phyloP scores from a whole-genome alignment of 2,888 invertebrate species.

The Scaptomyza caliginosa region DNA sequence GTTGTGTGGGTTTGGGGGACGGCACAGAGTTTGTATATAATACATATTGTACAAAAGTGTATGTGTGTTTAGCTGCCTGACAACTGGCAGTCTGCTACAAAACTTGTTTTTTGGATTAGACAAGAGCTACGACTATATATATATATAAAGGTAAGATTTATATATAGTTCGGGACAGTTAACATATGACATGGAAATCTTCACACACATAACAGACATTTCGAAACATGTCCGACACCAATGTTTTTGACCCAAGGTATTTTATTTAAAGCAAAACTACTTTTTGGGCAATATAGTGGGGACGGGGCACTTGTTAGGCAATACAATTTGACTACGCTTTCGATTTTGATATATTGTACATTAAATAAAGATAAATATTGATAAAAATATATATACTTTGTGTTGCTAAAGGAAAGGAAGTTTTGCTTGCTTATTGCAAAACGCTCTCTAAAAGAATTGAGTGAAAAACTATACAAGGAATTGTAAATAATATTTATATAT shows the following conservation, averaged over 20 bases:
- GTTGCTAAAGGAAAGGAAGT: constrained; percentile 31
- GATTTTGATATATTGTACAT: constrained; percentile 44
- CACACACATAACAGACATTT: constrained; percentile 52
- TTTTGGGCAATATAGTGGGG: constrained; percentile 42
- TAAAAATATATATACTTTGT: constrained; percentile 75
- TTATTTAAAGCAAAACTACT: constrained; percentile 50
- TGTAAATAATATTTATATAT: constrained; percentile 8
- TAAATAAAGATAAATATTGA: constrained; percentile 45
- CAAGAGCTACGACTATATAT: constrained; percentile 60
- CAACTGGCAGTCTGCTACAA: constrained; percentile 49
- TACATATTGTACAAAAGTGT: constrained; percentile 28
- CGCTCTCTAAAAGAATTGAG: constrained; percentile 36
- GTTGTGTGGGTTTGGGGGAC: constrained; percentile 21
- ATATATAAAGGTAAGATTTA: constrained; percentile 31
- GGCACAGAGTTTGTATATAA: constrained; percentile 25
- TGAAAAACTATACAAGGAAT: constrained; percentile 55
- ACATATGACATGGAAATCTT: constrained; percentile 29
- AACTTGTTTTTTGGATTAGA: constrained; percentile 54
- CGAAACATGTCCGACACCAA: constrained; percentile 69
- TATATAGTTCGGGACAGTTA: constrained; percentile 50
- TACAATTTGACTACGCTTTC: constrained; percentile 52
- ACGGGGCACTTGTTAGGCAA: constrained; percentile 31
- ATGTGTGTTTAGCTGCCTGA: constrained; percentile 45
- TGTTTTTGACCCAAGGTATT: constrained; percentile 32
- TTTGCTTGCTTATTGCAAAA: background rate